Evolutionary conservation across 1,140 invertebrate genomes (phyloP).

Genomic region (Papilio polyxenes): DNA sequence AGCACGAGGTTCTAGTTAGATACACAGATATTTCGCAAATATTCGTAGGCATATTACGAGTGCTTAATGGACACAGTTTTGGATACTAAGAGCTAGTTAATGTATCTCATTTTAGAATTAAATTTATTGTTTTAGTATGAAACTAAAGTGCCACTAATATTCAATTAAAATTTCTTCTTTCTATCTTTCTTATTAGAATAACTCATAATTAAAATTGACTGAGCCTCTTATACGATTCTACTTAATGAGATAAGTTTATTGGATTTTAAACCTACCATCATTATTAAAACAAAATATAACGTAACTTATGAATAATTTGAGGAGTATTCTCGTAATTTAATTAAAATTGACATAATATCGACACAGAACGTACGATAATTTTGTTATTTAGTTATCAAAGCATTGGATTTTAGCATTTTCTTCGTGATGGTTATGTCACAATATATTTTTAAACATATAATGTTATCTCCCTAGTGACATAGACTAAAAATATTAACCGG

Average conservation of each 20-base stretch:
- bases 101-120: too few relatives aligned
- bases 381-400: neutral
- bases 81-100: neutral
- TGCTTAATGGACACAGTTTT: neutral
- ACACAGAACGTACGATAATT: neutral
- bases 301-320: neutral
- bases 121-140: neutral
- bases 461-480: neutral
- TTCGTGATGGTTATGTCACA: too few relatives aligned
- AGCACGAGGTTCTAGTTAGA: constrained; percentile 55
- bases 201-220: neutral
- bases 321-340: neutral
- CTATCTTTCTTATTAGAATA: constrained; percentile 1
- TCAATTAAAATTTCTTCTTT: neutral
- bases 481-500: neutral
- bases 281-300: neutral
- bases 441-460: neutral
- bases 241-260: constrained; percentile 18
- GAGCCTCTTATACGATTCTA: constrained; percentile 1
- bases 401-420: too few relatives aligned
- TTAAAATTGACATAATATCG: neutral
- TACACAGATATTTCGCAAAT: constrained; percentile 54
- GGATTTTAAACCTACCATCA: neutral
- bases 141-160: neutral
- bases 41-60: constrained; percentile 36